Percentiles rank a stretch among this genome's conserved stretches.
phyloP scores from a whole-genome alignment of 2,797 vertebrate species.

The Aythya fuligula region DNA sequence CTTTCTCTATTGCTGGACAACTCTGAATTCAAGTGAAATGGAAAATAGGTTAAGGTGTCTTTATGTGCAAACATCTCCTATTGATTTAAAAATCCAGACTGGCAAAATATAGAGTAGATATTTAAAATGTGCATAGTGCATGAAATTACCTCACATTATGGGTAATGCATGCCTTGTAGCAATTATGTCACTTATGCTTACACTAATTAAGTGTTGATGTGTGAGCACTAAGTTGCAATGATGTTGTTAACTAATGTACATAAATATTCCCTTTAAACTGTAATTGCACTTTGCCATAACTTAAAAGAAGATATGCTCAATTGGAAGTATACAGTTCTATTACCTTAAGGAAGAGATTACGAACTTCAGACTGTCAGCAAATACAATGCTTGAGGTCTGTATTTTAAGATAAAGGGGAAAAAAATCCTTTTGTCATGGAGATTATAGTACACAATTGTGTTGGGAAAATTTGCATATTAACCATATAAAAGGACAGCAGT shows the following conservation, averaged over 20 bases:
- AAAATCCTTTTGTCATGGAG: not conserved
- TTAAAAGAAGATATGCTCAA: slow-evolving; percentile 68
- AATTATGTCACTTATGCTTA: slow-evolving; percentile 86
- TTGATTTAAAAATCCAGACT: slow-evolving; percentile 78
- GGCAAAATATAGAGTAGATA: slow-evolving; percentile 77
- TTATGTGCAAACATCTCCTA: slow-evolving; percentile 70
- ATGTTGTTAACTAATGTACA: slow-evolving; percentile 85
- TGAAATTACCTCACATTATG: slow-evolving; percentile 86
- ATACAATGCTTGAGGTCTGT: not conserved
- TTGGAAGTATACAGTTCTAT: slow-evolving; percentile 43
- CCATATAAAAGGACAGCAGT: not conserved
- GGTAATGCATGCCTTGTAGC: slow-evolving; percentile 83
- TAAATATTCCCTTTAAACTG: slow-evolving; percentile 85
- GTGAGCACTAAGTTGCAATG: slow-evolving; percentile 82
- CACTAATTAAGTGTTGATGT: slow-evolving; percentile 87
- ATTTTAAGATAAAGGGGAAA: slow-evolving; percentile 5
- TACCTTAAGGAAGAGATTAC: slow-evolving; percentile 49
- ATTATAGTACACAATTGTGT: slow-evolving; percentile 15
- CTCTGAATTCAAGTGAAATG: not conserved
- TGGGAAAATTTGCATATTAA: not conserved
- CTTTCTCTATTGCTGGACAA: not conserved
- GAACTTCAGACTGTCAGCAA: slow-evolving; percentile 23
- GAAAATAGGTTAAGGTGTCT: slow-evolving; percentile 42
- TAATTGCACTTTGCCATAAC: slow-evolving; percentile 81
- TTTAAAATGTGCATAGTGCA: slow-evolving; percentile 82